Percentiles rank a stretch among this genome's conserved stretches.
These are phyloP conservation scores for Kryphioiulus occultus DNA, from an alignment of 2,888 invertebrate genomes.

Conservation along the genomic window DNA sequence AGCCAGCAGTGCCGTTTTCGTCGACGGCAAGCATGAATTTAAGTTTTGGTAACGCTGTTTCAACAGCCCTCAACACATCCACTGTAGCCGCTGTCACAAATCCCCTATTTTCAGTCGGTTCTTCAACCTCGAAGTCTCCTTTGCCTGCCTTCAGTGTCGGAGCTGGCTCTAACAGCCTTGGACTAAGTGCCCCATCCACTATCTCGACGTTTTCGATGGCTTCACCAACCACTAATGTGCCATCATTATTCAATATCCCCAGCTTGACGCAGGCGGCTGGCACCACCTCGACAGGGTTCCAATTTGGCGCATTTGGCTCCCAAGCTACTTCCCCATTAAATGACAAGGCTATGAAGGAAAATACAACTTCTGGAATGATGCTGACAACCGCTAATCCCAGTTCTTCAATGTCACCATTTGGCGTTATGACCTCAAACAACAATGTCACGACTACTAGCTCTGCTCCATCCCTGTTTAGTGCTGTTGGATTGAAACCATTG, in stretches of 20 bases:
- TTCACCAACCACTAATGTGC: not conserved
- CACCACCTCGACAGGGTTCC: not conserved
- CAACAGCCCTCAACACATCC: not conserved
- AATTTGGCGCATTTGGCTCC: not conserved
- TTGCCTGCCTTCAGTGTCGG: not conserved
- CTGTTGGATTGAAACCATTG: not conserved
- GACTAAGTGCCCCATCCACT: not conserved
- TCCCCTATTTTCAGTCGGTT: constrained; percentile 1
- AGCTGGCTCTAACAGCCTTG: not conserved
- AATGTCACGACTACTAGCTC: not conserved
- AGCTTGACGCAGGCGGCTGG: not conserved
- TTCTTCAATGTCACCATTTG: not conserved
- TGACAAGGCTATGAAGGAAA: not conserved
- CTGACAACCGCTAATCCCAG: not conserved
- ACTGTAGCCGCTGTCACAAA: not conserved
- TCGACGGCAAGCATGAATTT: not conserved
- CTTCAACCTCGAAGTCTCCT: not conserved
- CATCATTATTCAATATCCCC: not conserved
- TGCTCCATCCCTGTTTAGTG: not conserved
- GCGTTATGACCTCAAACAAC: not conserved
- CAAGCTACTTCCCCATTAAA: not conserved
- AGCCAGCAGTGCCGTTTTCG: not conserved
- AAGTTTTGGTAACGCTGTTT: not conserved
- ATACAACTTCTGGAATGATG: not conserved
- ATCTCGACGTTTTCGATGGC: not conserved